These are phyloP conservation scores for Philonicus albiceps DNA, from an alignment of 2,888 invertebrate genomes.

Conservation along the genomic window DNA sequence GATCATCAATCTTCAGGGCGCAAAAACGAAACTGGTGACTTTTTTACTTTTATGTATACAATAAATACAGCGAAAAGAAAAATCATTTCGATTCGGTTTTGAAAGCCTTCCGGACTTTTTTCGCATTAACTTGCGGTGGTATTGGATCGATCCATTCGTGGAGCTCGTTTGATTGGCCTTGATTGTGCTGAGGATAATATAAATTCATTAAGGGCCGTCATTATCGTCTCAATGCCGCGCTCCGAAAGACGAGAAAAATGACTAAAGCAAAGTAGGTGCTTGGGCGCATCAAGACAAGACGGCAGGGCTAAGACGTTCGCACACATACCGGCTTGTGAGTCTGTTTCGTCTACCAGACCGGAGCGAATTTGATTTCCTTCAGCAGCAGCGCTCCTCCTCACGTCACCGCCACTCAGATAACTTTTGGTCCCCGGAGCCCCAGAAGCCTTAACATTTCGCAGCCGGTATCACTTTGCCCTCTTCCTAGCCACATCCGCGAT, in stretches of 20 bases:
- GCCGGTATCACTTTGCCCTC: background rate
- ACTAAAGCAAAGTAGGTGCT: background rate
- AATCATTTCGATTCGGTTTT: background rate
- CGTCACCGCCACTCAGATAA: background rate
- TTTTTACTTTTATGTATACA: background rate
- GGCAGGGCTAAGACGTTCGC: background rate
- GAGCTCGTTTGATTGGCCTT: constrained; percentile 13
- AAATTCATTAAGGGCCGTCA: constrained; percentile 23
- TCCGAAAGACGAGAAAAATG: background rate
- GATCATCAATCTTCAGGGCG: constrained; percentile 34
- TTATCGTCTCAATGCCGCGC: background rate
- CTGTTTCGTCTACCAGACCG: background rate
- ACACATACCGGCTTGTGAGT: background rate
- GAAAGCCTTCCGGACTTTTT: background rate
- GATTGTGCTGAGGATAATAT: background rate
- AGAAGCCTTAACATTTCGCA: background rate
- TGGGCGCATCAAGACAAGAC: background rate
- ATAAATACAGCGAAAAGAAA: background rate
- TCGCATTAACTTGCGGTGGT: background rate
- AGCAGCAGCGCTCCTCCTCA: background rate
- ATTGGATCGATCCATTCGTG: background rate
- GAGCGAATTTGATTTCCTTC: constrained; percentile 18
- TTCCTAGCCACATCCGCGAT: background rate
- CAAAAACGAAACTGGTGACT: constrained; percentile 1
- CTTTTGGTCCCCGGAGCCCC: background rate